Conservation (phyloP, 37 sponge, comb jelly and placozoan genomes). For the Beroe forskalii region DNA sequence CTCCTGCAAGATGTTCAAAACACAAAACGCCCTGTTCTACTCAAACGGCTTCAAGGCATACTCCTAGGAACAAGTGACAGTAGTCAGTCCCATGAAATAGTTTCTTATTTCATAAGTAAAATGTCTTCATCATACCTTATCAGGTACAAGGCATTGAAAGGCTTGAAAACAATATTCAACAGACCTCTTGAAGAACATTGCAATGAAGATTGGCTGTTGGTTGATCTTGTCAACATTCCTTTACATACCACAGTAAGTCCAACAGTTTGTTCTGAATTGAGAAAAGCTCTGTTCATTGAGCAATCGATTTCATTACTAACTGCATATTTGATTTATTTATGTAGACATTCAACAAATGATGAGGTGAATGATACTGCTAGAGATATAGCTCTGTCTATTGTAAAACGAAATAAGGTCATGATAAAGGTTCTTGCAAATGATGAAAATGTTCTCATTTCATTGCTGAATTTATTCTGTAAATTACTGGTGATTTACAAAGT, state of each 20-base stretch:
- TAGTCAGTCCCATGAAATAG: constrained; percentile 27
- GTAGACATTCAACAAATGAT: neutral
- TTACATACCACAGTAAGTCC: constrained; percentile 1
- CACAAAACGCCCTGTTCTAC: constrained; percentile 51
- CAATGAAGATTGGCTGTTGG: constrained; percentile 59
- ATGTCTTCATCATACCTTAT: constrained; percentile 10
- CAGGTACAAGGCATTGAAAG: constrained; percentile 50
- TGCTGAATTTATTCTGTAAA: neutral
- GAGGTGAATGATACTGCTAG: neutral
- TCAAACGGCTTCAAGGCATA: constrained; percentile 17
- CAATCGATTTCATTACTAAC: neutral
- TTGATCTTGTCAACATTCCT: constrained; percentile 51
- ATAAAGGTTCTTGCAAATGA: neutral
- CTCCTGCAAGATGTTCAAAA: constrained; percentile 71
- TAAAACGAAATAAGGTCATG: constrained; percentile 13
- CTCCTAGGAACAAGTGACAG: constrained; percentile 7
- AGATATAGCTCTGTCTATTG: neutral
- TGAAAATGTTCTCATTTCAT: neutral
- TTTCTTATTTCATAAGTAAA: constrained; percentile 52
- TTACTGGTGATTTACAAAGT: neutral
- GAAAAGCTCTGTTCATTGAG: constrained; percentile 46
- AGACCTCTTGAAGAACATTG: neutral
- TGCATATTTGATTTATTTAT: constrained; percentile 27
- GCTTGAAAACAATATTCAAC: constrained; percentile 47
- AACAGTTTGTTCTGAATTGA: neutral